These are phyloP conservation scores for Sycophaga agraensis DNA, from an alignment of 1,140 invertebrate species.

Conservation along the genomic window DNA sequence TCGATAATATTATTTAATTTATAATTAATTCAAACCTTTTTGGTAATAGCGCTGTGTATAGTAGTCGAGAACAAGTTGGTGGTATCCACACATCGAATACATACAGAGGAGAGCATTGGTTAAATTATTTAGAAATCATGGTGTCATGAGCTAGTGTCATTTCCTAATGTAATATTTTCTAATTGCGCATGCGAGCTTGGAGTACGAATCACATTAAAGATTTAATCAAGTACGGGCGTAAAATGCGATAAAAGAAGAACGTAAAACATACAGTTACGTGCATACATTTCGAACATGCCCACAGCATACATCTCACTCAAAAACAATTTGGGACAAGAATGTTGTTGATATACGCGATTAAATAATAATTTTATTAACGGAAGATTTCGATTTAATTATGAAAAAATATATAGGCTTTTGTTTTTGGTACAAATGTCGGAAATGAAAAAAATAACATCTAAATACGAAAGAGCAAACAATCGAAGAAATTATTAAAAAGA, in stretches of 20 bases:
- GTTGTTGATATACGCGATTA: too few relatives aligned
- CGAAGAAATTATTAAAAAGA: slow-evolving; percentile 15
- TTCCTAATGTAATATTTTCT: slow-evolving; percentile 22
- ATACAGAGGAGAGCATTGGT: slow-evolving; percentile 12
- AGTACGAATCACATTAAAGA: slow-evolving; percentile 15
- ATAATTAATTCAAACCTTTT: slow-evolving; percentile 27
- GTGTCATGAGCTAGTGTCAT: slow-evolving; percentile 29
- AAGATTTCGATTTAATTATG: too few relatives aligned
- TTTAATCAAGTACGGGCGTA: not conserved
- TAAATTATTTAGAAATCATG: slow-evolving; percentile 26
- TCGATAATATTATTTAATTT: slow-evolving; percentile 31
- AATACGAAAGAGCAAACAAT: slow-evolving; percentile 6
- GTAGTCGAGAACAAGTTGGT: slow-evolving; percentile 15
- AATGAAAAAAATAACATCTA: not conserved
- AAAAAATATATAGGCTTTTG: too few relatives aligned
- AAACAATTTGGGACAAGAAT: not conserved
- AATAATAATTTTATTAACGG: too few relatives aligned
- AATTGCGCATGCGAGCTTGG: slow-evolving; percentile 5
- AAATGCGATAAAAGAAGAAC: slow-evolving; percentile 4
- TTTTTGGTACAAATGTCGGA: too few relatives aligned
- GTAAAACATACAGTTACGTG: not conserved
- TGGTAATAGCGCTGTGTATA: slow-evolving; percentile 28
- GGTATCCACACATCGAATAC: slow-evolving; percentile 18
- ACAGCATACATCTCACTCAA: not conserved
- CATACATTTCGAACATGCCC: not conserved